Evolutionary conservation across 2,113 vertebrate genomes (phyloP), one percentile per base, ranked within the genome.

Genomic region (Oncorhynchus gorbuscha): DNA sequence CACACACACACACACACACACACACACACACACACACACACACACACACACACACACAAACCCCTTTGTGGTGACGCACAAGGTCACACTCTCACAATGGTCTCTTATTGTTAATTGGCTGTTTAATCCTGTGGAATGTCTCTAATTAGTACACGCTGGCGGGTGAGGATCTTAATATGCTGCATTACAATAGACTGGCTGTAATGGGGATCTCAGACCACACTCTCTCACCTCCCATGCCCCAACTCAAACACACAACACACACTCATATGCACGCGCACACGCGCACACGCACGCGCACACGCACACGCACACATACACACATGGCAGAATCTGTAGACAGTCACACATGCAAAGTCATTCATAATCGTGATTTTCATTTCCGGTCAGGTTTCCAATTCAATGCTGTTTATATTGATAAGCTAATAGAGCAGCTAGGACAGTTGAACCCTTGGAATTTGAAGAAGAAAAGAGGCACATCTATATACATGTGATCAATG

Each of bases 71-170:
- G 88, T 92, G 92, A 90, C 90, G 89, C 90, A 93, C 79, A 90
- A 78, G 78, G 81, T 88, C 81, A 90, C 88, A 84, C 82, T 85
- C 79, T 83, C 18, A 93, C 91, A 92, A 93, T 93, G 88, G 91
- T 62, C 90, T 89, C 90, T 93, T 88, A 93, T 92, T 84, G 91
- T 92, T 93, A 94, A 94, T 93, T 94, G 92, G 92, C 82, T 18
- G 83, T 90, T 86, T 94, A 94, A 94, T 94, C 93, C 92, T 28
- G 67, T 91, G 89, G 93, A 94, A 94, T 94, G 92, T 79, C 76
- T 85, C 90, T 92, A 90, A 94, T 93, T 93, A 92, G 90, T 77
- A 71, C 80, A 81, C 77, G 61, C 86, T 51, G 78, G 85, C 83
- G 84, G 88, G 84, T 88, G 88, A 85, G 83, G 84, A 84, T 90